These are phyloP conservation scores for Cryptocheilus praepositus DNA, from an alignment of 2,888 invertebrate genomes.

Conservation along the genomic window DNA sequence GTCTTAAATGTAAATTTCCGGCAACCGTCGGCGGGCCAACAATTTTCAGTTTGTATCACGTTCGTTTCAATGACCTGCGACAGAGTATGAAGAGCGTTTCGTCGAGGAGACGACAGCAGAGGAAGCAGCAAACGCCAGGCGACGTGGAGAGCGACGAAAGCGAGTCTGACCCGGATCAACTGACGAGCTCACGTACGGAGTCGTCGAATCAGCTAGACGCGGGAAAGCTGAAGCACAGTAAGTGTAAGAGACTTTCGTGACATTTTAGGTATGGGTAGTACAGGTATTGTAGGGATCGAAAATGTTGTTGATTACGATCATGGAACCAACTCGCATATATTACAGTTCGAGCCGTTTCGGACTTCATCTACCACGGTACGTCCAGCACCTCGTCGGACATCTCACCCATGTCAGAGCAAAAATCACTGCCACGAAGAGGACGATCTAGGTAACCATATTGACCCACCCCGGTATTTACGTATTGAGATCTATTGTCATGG, in stretches of 20 bases:
- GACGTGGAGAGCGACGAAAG: conserved; percentile 85
- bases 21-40: too few relatives aligned
- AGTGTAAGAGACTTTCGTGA: conserved; percentile 63
- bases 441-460: conserved; percentile 79
- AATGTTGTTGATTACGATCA: neutral
- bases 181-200: conserved; percentile 84
- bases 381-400: conserved; percentile 87
- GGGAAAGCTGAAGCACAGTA: conserved; percentile 83
- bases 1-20: too few relatives aligned
- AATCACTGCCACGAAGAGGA: conserved; percentile 83
- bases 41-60: neutral
- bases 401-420: conserved; percentile 87
- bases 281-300: neutral
- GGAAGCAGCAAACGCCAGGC: conserved; percentile 77
- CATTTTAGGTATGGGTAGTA: neutral
- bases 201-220: conserved; percentile 85
- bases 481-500: neutral
- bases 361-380: conserved; percentile 85
- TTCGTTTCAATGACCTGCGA: neutral
- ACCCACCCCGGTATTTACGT: neutral
- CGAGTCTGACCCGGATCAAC: conserved; percentile 84
- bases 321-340: conserved; percentile 13
- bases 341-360: conserved; percentile 76
- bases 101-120: conserved; percentile 77
- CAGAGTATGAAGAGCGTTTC: conserved; percentile 75